Evolutionary conservation across 2,888 invertebrate species (phyloP).

Genomic region (Lysandra bellargus): DNA sequence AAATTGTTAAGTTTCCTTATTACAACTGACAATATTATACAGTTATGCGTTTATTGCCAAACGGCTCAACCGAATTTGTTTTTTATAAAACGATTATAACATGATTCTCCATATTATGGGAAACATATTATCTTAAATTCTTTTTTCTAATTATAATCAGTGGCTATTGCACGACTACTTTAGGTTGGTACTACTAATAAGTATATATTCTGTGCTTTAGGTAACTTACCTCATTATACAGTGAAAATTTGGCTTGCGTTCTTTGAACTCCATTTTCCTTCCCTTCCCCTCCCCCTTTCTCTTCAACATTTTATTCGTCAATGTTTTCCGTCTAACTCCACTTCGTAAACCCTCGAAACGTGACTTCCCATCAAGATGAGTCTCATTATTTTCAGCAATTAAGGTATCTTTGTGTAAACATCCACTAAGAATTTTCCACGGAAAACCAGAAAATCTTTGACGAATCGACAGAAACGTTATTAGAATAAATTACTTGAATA

Average conservation of each 20-base stretch:
- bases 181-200: too few species aligned
- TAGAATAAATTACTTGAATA: too few species aligned
- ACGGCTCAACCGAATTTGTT: too few species aligned
- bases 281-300: not conserved
- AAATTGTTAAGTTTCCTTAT: not conserved
- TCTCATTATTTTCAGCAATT: constrained; percentile 18
- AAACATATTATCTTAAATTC: too few species aligned
- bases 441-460: not conserved
- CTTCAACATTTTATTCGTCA: not conserved
- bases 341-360: not conserved
- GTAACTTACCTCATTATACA: too few species aligned
- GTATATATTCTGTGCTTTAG: too few species aligned
- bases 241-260: not conserved
- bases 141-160: too few species aligned
- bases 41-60: too few species aligned
- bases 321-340: not conserved
- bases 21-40: too few species aligned
- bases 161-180: too few species aligned
- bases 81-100: too few species aligned
- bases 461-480: not conserved
- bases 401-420: not conserved
- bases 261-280: not conserved
- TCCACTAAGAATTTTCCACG: not conserved
- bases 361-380: not conserved
- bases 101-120: too few species aligned